Conservation (phyloP, 2,888 invertebrate species). For the Branchellion lobata region DNA sequence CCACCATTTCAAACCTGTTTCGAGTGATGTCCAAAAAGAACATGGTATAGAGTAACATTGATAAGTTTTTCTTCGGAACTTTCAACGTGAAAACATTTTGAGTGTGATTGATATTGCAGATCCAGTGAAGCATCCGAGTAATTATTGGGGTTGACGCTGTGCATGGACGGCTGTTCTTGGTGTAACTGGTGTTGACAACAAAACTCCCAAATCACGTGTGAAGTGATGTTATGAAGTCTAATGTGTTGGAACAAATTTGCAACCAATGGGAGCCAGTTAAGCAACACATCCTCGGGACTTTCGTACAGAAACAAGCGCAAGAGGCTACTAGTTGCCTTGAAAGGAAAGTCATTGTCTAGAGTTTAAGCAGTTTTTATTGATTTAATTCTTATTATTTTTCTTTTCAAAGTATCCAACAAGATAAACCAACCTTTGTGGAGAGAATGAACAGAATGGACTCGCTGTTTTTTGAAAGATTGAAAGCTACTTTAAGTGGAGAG, state of each 20-base stretch:
- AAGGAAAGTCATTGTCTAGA: too few species aligned
- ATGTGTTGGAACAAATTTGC: neutral
- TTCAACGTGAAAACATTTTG: neutral
- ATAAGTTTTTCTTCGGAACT: neutral
- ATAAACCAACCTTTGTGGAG: neutral
- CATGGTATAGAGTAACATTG: neutral
- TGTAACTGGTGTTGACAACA: neutral
- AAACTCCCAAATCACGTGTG: neutral
- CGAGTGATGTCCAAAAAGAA: neutral
- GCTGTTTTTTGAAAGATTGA: neutral
- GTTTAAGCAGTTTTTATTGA: too few species aligned
- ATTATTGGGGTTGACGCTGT: neutral
- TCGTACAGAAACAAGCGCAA: neutral
- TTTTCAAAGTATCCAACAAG: too few species aligned
- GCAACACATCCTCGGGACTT: neutral
- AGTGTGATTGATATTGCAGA: neutral
- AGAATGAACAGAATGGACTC: slow-evolving; percentile 6
- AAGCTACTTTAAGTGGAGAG: neutral
- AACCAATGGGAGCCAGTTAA: neutral
- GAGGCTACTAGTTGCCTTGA: neutral
- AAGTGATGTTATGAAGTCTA: neutral
- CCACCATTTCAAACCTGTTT: neutral
- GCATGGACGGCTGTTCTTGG: neutral
- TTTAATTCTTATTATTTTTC: neutral
- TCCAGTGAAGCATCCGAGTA: neutral